Evolutionary conservation across 2,888 invertebrate species (phyloP), one percentile per base, ranked within the genome.

Genomic region (Trissonchulus sp.): DNA sequence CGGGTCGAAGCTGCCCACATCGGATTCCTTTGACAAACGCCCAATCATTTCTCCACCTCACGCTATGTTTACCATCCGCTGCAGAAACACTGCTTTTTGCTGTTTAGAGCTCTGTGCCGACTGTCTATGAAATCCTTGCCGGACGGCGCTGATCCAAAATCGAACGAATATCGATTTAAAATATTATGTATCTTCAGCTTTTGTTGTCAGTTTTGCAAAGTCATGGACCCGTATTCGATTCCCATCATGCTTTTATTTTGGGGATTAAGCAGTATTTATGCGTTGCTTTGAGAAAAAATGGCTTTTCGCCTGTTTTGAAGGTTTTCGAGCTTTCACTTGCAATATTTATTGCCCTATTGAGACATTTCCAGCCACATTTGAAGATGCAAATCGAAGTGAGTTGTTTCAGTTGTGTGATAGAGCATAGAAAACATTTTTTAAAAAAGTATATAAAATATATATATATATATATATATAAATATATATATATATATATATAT

Each of bases 261-360:
- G 97, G 96, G 77, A 97, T 99, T 79, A 96, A 97, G 84, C 96
- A 97, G 85, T 97, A 97, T 85, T 88, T 99, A n/a, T 99, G 99
- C 87, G 97, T 99, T 8, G 97, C 99, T 0, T 86, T 99, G 71
- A 96, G 95, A 1, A 97, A 97, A 85, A 99, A 99, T 86, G 98
- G 99, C 0, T 97, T 97, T 35, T 97, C 97, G 78, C 92, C 95
- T 36, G 94, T 97, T 72, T 93, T 96, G 28, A 95, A 97, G 88
- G 96, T 99, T 23, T 99, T 99, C 86, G 96, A 99, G 86, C 88
- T 99, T 23, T 97, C 97, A 0, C 86, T 99, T 72, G 94, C 97
- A 2, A 93, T 99, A 80, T 99, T 99, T 86, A 89, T 99, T 69
- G 95, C 96, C 30, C 88, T 99, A 1, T 87, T 99, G 33, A 93